Conservation (phyloP, 2,113 vertebrate species). For the Dascyllus trimaculatus region DNA sequence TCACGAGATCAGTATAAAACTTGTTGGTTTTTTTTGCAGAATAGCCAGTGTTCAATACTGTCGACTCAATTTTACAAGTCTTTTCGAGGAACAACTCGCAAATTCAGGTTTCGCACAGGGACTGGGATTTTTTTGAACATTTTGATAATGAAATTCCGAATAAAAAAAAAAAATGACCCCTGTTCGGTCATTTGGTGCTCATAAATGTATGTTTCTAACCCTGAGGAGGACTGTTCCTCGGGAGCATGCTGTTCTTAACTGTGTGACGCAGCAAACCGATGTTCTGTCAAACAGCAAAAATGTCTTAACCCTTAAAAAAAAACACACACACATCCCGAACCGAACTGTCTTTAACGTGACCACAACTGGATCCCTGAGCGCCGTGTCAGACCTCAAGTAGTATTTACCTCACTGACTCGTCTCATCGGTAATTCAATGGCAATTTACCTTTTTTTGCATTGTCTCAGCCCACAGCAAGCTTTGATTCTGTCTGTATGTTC, state of each 20-base stretch:
- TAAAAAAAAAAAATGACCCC: slow-evolving; percentile 45
- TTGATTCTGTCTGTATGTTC: slow-evolving; percentile 17
- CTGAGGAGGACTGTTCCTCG: slow-evolving; percentile 46
- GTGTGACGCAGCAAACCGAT: slow-evolving; percentile 38
- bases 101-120: slow-evolving; percentile 60
- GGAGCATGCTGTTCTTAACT: slow-evolving; percentile 21
- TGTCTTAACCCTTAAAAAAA: slow-evolving; percentile 57
- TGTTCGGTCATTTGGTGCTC: slow-evolving; percentile 74
- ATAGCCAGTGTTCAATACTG: slow-evolving; percentile 38
- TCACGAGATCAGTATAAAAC: slow-evolving; percentile 22
- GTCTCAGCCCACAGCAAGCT: slow-evolving; percentile 21
- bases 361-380: slow-evolving; percentile 59
- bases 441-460: slow-evolving; percentile 6
- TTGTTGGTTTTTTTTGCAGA: slow-evolving; percentile 20
- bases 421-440: slow-evolving; percentile 10
- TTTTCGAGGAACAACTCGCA: slow-evolving; percentile 38
- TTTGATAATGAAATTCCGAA: slow-evolving; percentile 67
- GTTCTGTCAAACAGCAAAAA: slow-evolving; percentile 23
- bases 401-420: slow-evolving; percentile 64
- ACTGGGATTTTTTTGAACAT: slow-evolving; percentile 53
- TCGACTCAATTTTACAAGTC: slow-evolving; percentile 42
- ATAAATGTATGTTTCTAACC: slow-evolving; percentile 55
- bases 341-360: slow-evolving; percentile 38
- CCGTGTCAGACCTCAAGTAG: slow-evolving; percentile 66
- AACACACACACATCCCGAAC: too few relatives aligned